Base-by-base conservation (phyloP, 2,888 invertebrate species). In the Sminthurinus aureus region DNA sequence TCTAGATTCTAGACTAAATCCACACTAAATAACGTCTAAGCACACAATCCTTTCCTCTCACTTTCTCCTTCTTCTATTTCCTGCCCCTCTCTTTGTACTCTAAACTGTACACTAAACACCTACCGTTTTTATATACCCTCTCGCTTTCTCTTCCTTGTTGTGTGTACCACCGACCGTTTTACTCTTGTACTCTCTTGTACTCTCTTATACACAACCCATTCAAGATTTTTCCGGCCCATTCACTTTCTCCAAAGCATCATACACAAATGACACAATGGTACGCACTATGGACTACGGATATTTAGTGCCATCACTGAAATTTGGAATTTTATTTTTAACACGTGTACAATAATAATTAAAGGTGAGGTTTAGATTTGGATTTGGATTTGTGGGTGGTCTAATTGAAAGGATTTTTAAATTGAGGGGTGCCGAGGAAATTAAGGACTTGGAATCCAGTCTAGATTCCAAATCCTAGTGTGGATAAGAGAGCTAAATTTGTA, bases 11-110 rank as follows among this genome's bases (percentile, higher is more conserved):
- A 75, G 18, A 75, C 75, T 51, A 75, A 75, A 75, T 75, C 75
- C 75, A 75, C 75, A 75, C 75, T 75, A 75, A 75, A 75, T 75
- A 75, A 75, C 50, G 51, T 26, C 52, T 51, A 75, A 75, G 75
- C 52, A 75, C 75, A 75, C 75, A 75, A 75, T 50, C 75, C 50
- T 75, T 52, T 75, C 75, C 75, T 75, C 51, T n/a, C 52, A 13
- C n/a, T 75, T 38, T 50, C 75, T n/a, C n/a, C 51, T 38, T 50
- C 75, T n/a, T 52, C 38, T 74, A 22, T 24, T 71, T 12, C 24
- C 71, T 24, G 13, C 24, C 71, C 1, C 71, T 24, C 6, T 71
- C 71, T 26, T 12, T 26, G 8, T 71, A 26, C 71, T 71, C 6
- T 15, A 64, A 18, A 18, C n/a, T 64, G n/a, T n/a, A 64, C 64